These are phyloP conservation scores for Halcyon leucocephala DNA, from an alignment of 2,797 vertebrate species.

Conservation along the genomic window DNA sequence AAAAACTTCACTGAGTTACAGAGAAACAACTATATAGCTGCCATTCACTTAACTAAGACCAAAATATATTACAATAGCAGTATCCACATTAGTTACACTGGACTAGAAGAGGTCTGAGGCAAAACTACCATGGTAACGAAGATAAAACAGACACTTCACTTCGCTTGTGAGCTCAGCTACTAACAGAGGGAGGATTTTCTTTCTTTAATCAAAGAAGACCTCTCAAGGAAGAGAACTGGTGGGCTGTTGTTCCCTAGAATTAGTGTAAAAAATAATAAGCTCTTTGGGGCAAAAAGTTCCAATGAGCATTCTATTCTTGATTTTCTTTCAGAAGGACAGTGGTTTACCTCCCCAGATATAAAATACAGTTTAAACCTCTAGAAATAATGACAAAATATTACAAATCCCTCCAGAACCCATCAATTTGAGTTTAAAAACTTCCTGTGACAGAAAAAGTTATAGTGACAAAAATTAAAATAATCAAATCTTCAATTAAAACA, in stretches of 20 bases:
- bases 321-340: neutral
- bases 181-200: neutral
- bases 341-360: neutral
- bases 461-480: neutral
- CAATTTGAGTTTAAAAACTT: neutral
- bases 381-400: neutral
- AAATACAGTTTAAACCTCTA: neutral
- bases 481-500: neutral
- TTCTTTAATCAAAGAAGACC: conserved; percentile 14
- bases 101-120: conserved; percentile 11
- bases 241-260: neutral
- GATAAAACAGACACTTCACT: conserved; percentile 27
- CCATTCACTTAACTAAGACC: neutral
- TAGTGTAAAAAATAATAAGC: neutral
- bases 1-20: neutral
- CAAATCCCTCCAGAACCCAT: neutral
- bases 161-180: neutral
- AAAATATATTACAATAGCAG: neutral
- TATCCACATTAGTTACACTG: neutral
- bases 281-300: neutral
- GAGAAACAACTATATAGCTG: neutral
- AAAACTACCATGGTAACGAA: conserved; percentile 37
- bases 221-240: neutral
- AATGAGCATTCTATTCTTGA: neutral
- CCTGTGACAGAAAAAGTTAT: neutral